Conservation (phyloP, 2,797 vertebrate genomes). For the Cyclura pinguis region DNA sequence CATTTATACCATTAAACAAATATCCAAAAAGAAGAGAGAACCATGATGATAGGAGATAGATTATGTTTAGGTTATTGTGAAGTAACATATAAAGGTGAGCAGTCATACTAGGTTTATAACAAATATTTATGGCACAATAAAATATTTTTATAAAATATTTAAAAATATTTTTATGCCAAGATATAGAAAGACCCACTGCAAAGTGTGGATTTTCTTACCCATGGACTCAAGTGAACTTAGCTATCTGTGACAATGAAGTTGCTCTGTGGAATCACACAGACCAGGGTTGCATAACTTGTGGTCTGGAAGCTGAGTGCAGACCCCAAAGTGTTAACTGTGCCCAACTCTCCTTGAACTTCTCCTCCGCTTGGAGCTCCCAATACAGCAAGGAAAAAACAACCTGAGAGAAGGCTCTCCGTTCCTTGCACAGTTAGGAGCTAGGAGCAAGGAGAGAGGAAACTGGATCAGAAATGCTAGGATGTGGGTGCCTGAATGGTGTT, state of each 20-base stretch:
- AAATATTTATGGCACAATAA: neutral
- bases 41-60: neutral
- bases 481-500: too few species aligned
- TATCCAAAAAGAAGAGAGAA: constrained; percentile 36
- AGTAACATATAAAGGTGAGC: neutral
- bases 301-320: neutral
- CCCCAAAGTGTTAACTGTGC: neutral
- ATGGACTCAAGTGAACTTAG: neutral
- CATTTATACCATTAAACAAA: neutral
- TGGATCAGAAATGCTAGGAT: neutral
- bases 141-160: neutral
- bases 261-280: neutral
- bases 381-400: neutral
- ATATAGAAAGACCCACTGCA: neutral
- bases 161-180: neutral
- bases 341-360: neutral
- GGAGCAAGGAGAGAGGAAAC: neutral
- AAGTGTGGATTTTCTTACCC: neutral
- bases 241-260: neutral
- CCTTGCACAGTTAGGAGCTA: neutral
- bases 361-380: neutral
- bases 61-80: neutral
- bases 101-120: neutral
- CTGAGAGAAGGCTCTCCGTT: neutral
- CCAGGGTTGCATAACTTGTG: neutral